Conservation (phyloP, 2,888 invertebrate genomes). For the Temnothorax ravouxi region DNA sequence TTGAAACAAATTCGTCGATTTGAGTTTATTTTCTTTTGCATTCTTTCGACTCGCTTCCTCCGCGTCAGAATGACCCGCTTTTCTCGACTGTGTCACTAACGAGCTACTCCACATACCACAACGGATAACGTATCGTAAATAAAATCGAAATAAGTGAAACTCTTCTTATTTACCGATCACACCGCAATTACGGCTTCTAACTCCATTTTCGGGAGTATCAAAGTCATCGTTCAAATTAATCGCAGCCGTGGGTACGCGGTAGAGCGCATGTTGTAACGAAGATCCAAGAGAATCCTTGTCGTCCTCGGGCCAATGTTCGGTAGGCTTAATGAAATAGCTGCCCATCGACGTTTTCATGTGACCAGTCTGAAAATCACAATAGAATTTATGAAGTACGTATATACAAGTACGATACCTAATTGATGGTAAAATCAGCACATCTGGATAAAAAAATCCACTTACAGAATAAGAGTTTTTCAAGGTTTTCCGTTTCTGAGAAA, state of each 20-base stretch:
- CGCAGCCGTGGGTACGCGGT: slow-evolving; percentile 72
- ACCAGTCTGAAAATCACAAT: slow-evolving; percentile 88
- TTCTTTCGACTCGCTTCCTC: slow-evolving; percentile 13
- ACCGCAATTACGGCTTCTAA: slow-evolving; percentile 76
- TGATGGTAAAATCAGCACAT: background rate
- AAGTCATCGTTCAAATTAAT: slow-evolving; percentile 61
- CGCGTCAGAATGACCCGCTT: background rate
- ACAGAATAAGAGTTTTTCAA: background rate
- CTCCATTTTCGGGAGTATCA: slow-evolving; percentile 56
- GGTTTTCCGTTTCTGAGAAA: background rate
- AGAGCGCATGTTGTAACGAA: slow-evolving; percentile 82
- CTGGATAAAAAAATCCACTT: background rate
- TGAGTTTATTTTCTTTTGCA: background rate
- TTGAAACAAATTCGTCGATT: slow-evolving; percentile 1
- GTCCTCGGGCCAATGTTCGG: slow-evolving; percentile 85
- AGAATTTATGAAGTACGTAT: background rate
- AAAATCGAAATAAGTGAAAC: background rate
- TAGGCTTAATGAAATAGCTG: slow-evolving; percentile 90
- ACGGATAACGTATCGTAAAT: background rate
- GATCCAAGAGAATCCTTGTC: slow-evolving; percentile 82
- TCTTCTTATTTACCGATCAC: slow-evolving; percentile 80
- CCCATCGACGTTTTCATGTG: slow-evolving; percentile 90
- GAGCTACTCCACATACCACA: background rate
- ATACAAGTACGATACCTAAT: background rate
- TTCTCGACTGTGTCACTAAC: slow-evolving; percentile 8